Evolutionary conservation across 2,797 vertebrate genomes (phyloP).

Genomic region (Aeoliscus strigatus): DNA sequence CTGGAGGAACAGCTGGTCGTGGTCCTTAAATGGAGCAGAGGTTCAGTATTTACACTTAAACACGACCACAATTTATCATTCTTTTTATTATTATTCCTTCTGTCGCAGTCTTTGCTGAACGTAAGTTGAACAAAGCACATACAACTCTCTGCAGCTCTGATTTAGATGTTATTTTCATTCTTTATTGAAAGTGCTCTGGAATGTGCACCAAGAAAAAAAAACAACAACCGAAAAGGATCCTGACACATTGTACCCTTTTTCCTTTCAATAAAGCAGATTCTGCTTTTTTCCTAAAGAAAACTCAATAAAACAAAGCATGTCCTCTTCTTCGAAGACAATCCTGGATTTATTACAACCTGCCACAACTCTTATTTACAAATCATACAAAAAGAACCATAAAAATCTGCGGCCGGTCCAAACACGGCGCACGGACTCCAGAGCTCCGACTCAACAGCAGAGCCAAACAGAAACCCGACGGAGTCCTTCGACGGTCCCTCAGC

Average conservation of each 20-base stretch:
- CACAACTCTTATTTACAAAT: constrained; percentile 70
- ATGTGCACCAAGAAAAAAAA: constrained; percentile 60
- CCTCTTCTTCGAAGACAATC: constrained; percentile 32
- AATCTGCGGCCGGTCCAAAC: constrained; percentile 34
- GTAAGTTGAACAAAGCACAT: no score
- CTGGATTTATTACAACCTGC: constrained; percentile 58
- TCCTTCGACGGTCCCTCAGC: constrained; percentile 2
- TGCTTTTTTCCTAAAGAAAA: no score
- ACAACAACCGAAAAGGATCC: constrained; percentile 5
- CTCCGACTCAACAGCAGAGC: constrained; percentile 26
- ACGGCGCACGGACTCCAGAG: constrained; percentile 14
- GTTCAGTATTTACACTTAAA: no score
- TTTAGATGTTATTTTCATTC: no score
- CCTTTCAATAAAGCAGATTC: no score
- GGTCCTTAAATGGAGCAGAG: no score
- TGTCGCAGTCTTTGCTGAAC: no score
- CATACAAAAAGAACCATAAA: constrained; percentile 62
- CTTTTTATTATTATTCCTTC: no score
- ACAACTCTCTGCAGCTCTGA: no score
- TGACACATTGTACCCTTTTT: constrained; percentile 16
- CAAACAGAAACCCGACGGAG: constrained; percentile 24
- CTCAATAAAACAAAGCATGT: constrained; percentile 29
- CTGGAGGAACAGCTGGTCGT: no score
- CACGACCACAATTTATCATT: no score
- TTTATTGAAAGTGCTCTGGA: constrained; percentile 73